Conservation (phyloP, 2,888 invertebrate species). For the Acleris holmiana region DNA sequence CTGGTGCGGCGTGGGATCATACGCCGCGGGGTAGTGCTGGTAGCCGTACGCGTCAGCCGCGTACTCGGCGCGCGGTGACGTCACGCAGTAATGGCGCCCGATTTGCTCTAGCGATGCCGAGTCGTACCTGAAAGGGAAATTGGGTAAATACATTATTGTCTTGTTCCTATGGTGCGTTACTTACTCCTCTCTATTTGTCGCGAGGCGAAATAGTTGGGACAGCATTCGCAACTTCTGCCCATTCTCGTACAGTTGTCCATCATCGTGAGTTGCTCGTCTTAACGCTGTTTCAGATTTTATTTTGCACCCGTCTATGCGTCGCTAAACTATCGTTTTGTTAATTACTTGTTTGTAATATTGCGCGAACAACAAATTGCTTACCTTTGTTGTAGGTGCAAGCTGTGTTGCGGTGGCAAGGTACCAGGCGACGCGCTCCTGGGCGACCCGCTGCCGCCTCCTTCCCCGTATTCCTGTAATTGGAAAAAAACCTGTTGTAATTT, state of each 20-base stretch:
- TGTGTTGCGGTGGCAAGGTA: slow-evolving; percentile 73
- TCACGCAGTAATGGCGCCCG: slow-evolving; percentile 80
- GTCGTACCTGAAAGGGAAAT: slow-evolving; percentile 65
- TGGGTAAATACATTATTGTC: too few species aligned
- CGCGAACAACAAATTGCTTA: slow-evolving; percentile 37
- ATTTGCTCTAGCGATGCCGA: slow-evolving; percentile 77
- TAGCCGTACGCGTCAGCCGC: slow-evolving; percentile 76
- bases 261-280: too few species aligned
- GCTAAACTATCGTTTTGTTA: too few species aligned
- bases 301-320: too few species aligned
- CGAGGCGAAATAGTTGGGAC: too few species aligned
- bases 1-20: slow-evolving; percentile 61
- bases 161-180: too few species aligned
- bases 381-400: slow-evolving; percentile 77
- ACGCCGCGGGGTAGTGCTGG: slow-evolving; percentile 74
- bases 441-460: slow-evolving; percentile 78
- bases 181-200: too few species aligned
- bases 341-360: too few species aligned
- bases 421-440: slow-evolving; percentile 77
- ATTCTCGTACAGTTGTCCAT: too few species aligned
- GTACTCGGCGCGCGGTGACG: slow-evolving; percentile 80
- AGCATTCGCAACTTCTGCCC: too few species aligned
- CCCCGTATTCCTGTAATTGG: slow-evolving; percentile 69
- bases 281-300: too few species aligned
- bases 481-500: neutral